phyloP scores from a whole-genome alignment of 2,113 vertebrate species.

The Hiodon alosoides region DNA sequence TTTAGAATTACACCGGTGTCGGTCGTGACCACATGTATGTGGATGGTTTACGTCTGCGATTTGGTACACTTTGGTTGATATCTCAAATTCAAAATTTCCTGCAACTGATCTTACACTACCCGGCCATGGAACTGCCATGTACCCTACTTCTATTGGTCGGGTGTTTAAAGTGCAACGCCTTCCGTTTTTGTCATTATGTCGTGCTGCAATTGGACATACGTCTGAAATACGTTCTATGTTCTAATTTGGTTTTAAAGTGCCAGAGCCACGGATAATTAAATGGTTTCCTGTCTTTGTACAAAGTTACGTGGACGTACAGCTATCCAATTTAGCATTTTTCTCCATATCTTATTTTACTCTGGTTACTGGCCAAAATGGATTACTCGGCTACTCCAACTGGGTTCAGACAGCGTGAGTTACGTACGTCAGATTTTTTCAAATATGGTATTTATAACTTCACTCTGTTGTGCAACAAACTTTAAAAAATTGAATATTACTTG shows the following conservation, averaged over 20 bases:
- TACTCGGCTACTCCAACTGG: slow-evolving; percentile 49
- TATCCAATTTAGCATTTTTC: slow-evolving; percentile 6
- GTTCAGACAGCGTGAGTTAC: slow-evolving; percentile 70
- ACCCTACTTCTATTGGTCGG: not conserved
- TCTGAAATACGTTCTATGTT: not conserved
- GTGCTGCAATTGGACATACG: not conserved
- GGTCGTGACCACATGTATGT: not conserved
- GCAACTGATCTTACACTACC: not conserved
- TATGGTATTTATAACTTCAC: slow-evolving; percentile 10
- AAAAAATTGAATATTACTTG: not conserved
- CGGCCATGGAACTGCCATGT: not conserved
- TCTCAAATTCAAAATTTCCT: not conserved
- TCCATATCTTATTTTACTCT: not conserved
- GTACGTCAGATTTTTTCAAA: slow-evolving; percentile 38
- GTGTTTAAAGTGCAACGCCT: not conserved
- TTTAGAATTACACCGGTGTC: no score
- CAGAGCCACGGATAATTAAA: slow-evolving; percentile 3
- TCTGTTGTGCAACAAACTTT: not conserved
- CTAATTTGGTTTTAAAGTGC: slow-evolving; percentile 16
- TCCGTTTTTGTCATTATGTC: not conserved
- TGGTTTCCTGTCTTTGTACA: slow-evolving; percentile 22
- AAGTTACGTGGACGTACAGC: slow-evolving; percentile 12
- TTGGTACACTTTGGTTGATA: not conserved
- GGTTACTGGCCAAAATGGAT: slow-evolving; percentile 47
- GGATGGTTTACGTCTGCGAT: not conserved